Evolutionary conservation across 2,888 invertebrate genomes (phyloP), one percentile per base, ranked within the genome.

Genomic region (Caenorhabditis uteleia): DNA sequence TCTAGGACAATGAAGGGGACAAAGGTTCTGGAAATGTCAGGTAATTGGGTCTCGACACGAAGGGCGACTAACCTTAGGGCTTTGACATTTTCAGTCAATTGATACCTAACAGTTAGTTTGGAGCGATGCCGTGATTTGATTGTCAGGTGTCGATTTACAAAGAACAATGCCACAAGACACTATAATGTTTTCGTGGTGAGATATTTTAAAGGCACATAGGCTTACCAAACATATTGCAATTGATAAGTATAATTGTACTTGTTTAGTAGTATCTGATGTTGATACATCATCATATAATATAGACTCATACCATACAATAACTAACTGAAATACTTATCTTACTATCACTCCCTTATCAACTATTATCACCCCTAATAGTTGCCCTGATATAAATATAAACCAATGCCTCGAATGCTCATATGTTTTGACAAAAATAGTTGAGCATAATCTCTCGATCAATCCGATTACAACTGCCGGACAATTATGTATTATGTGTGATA

Each of bases 381-480:
- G 55, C 8, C 49, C 50, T 25, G 51, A 12, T n/a, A 51, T 26
- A 43, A 44, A 69, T 20, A 61, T n/a, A 20, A 36, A 25, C 69
- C 65, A 69, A 34, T 44, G 33, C 8, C 65, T 44, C 3, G 69
- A 65, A 25, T 45, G 42, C 36, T 69, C 69, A 38, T 69, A 69
- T 8, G 51, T 50, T 33, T 47, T 51, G 12, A 59, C 59, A 21
- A 64, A 61, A 34, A 61, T 55, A 40, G 69, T 69, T 5, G 69
- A 54, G 42, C 57, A 58, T 2, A 54, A 34, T 25, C 69, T 16
- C 27, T 69, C 69, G n/a, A 69, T 16, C 29, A 69, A 44, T 33
- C 65, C 64, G 29, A 65, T 61, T 16, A 65, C 65, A 2, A 69
- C 69, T 69, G 40, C n/a, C n/a, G n/a, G n/a, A n/a, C n/a, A n/a